phyloP scores from a whole-genome alignment of 2,113 vertebrate genomes.

The Lamprotornis superbus region DNA sequence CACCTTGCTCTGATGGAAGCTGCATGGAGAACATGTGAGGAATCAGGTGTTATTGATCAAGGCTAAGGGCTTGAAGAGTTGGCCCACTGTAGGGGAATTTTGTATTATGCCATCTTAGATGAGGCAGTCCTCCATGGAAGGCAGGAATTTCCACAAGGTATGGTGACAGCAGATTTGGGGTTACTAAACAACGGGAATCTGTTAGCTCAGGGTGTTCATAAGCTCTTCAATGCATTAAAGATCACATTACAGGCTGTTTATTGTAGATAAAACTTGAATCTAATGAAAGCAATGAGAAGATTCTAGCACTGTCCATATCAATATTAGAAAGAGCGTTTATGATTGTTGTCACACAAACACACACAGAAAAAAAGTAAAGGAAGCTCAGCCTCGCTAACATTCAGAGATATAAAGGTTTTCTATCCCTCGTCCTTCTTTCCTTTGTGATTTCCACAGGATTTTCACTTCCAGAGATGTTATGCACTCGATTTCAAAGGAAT shows the following conservation, averaged over 20 bases:
- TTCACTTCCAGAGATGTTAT: constrained; percentile 76
- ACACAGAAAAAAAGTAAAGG: constrained; percentile 34
- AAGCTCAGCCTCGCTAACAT: constrained; percentile 60
- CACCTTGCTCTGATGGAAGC: not conserved
- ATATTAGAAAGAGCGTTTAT: constrained; percentile 63
- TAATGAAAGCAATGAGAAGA: constrained; percentile 56
- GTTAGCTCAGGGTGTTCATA: not conserved
- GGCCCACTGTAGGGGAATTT: not conserved
- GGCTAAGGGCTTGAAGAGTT: not conserved
- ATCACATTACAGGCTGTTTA: constrained; percentile 56
- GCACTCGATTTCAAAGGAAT: constrained; percentile 78
- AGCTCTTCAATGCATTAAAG: constrained; percentile 53
- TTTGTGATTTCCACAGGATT: constrained; percentile 76
- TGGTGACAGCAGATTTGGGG: not conserved
- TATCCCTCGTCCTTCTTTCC: constrained; percentile 68
- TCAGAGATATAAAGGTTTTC: constrained; percentile 71
- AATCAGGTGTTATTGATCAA: not conserved
- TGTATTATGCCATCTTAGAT: not conserved
- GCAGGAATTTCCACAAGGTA: constrained; percentile 19
- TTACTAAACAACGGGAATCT: constrained; percentile 26
- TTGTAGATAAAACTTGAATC: constrained; percentile 59
- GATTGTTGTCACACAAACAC: constrained; percentile 60
- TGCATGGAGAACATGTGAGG: not conserved
- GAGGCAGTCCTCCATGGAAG: constrained; percentile 3
- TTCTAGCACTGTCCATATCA: constrained; percentile 46